Evolutionary conservation across 2,113 vertebrate genomes (phyloP), one percentile per base, ranked within the genome.

Genomic region (Otis tarda): DNA sequence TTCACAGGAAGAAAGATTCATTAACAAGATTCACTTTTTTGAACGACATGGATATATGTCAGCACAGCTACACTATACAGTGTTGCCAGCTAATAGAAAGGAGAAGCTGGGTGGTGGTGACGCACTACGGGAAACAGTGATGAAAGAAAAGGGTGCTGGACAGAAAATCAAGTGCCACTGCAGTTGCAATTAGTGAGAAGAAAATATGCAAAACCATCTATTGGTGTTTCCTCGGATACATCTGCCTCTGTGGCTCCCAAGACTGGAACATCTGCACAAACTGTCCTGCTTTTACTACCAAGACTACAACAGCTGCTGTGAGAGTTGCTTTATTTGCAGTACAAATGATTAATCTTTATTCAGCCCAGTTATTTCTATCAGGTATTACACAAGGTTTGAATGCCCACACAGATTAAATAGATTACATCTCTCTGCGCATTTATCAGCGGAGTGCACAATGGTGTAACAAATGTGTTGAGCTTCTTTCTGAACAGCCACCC

Each of bases 251-350:
- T 22, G 45, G 43, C 65, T 94, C 65, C 65, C 49, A 89, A 83
- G 41, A 84, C 80, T 47, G 80, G 57, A 82, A 61, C 83, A 90
- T 76, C 49, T 95, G 91, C 85, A 80, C 57, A 56, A 96, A 24
- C 59, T 83, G 33, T 86, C 24, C 50, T 84, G 65, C 27, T 91
- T 93, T 95, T 92, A 79, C 82, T 59, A 69, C 5, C 61, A 92
- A 87, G 77, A 95, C 89, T 93, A 47, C 49, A 92, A 75, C 75
- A 96, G 87, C 77, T 95, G 91, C 83, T 94, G 24, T 77, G 93
- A 95, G 79, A 93, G 90, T 93, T 92, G 57, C n/a, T 87, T 81
- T 83, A 33, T 94, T 93, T 93, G 47, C 55, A 76, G 41, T 61
- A 77, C 37, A 82, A 78, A 71, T 75, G 90, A 82, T 65, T 71